A percentile compares a stretch with the other conserved stretches of the same genome.
These are phyloP conservation scores for Brachyhypopomus occidentalis DNA, from an alignment of 2,113 vertebrate species.

Conservation along the genomic window DNA sequence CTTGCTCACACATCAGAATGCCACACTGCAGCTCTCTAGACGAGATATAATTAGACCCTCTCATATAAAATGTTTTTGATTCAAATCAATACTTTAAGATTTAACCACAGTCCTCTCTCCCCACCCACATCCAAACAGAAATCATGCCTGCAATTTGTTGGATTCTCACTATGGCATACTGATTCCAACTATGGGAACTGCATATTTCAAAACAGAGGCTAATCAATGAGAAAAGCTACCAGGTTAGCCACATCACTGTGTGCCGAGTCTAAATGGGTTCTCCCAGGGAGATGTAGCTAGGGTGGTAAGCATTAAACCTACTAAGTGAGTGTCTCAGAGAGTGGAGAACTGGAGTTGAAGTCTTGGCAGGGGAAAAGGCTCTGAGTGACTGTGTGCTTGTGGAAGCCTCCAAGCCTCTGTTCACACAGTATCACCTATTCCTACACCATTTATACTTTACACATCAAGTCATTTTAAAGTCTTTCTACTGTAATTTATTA, in stretches of 20 bases:
- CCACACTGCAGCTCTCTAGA: background rate
- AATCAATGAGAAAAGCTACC: slow-evolving; percentile 42
- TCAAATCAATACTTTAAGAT: slow-evolving; percentile 27
- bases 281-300: background rate
- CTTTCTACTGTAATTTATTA: too few relatives aligned
- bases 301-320: background rate
- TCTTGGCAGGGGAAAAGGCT: too few relatives aligned
- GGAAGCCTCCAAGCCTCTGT: too few relatives aligned
- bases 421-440: too few relatives aligned
- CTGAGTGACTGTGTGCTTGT: too few relatives aligned
- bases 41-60: background rate
- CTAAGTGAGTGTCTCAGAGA: background rate
- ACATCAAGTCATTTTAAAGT: too few relatives aligned
- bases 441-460: too few relatives aligned
- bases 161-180: slow-evolving; percentile 18
- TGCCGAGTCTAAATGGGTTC: slow-evolving; percentile 16
- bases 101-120: slow-evolving; percentile 37
- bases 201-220: slow-evolving; percentile 41
- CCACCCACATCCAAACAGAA: background rate
- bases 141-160: slow-evolving; percentile 25
- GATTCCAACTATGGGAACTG: slow-evolving; percentile 36
- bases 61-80: slow-evolving; percentile 34
- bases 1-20: background rate
- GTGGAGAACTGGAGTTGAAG: background rate
- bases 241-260: slow-evolving; percentile 11